These are phyloP conservation scores for Nasua narica DNA, from an alignment of 2,797 vertebrate genomes.

Conservation along the genomic window DNA sequence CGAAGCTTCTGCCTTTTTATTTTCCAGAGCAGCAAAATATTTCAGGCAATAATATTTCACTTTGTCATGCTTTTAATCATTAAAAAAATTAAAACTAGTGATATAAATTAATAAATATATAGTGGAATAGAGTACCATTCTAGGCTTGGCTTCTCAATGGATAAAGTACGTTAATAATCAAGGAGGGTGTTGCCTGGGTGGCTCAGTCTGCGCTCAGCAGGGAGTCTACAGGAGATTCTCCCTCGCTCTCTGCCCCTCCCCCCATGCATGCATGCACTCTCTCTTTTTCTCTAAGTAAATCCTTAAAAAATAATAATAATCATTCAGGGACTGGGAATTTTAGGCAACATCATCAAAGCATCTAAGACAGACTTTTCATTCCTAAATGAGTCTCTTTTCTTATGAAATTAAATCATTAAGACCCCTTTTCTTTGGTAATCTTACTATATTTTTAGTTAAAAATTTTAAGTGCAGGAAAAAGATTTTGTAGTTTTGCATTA, in stretches of 20 bases:
- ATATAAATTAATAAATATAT: background rate
- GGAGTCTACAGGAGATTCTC: background rate
- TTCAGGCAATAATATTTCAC: background rate
- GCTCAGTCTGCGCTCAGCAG: background rate
- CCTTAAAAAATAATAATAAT: background rate
- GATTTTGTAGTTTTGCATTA: background rate
- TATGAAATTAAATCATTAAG: background rate
- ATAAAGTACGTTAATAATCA: background rate
- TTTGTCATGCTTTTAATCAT: background rate
- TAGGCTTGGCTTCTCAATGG: background rate
- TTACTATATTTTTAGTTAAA: background rate
- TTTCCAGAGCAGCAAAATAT: background rate
- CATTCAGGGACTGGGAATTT: background rate
- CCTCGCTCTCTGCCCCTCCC: background rate
- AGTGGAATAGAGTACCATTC: background rate
- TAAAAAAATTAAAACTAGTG: background rate
- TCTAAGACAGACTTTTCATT: background rate
- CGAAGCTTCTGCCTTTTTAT: background rate
- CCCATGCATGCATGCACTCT: background rate
- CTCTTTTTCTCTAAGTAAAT: background rate
- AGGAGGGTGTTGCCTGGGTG: background rate
- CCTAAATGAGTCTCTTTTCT: background rate
- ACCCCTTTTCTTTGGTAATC: background rate
- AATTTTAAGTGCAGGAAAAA: background rate
- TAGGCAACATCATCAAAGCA: background rate